Base-by-base conservation (phyloP, 2,888 invertebrate species). In the Empis livida region DNA sequence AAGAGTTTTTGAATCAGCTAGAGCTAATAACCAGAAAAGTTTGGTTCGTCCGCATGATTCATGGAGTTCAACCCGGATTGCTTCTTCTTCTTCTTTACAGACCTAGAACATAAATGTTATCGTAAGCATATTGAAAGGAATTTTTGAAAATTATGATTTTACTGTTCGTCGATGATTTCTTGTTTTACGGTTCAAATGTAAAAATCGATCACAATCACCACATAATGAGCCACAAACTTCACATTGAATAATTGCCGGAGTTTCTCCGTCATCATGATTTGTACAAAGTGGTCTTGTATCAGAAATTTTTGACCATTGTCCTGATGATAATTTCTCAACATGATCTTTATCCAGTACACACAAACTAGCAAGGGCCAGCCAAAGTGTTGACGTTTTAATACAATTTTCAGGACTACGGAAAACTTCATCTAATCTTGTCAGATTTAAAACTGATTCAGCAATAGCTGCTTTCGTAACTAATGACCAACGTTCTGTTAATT, bases 251-350 rank as follows among this genome's bases (percentile, higher is more conserved):
- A 93, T 88, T 1, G 95, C 96, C 13, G 81, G 76, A 0, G 95
- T 96, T 62, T 86, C 80, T 1, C 89, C 90, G 64, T 99, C 97
- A 63, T 99, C 97, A 67, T 99, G 97, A 70, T 99, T 99, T 44
- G 80, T 82, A 71, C 97, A 99, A 53, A 85, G 81, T 9, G 91
- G 87, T 61, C 92, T 76, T 3, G 71, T 65, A 44, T 75, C 75
- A 2, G 67, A 68, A 3, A 65, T 58, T 57, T 81, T 80, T 56
- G 78, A 80, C 84, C 87, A 88, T 57, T 86, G 85, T 0, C 84
- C 85, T 23, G 84, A 83, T 0, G 84, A 84, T 31, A 85, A 67
- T 49, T 80, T 68, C 50, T 93, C 92, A 1, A 92, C 88, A 61
- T 95, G 92, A 51, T 92, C 88, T 47, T 86, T 84, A 59, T 93